Evolutionary conservation across 1,140 invertebrate species (phyloP).

Genomic region (Contarinia nasturtii): DNA sequence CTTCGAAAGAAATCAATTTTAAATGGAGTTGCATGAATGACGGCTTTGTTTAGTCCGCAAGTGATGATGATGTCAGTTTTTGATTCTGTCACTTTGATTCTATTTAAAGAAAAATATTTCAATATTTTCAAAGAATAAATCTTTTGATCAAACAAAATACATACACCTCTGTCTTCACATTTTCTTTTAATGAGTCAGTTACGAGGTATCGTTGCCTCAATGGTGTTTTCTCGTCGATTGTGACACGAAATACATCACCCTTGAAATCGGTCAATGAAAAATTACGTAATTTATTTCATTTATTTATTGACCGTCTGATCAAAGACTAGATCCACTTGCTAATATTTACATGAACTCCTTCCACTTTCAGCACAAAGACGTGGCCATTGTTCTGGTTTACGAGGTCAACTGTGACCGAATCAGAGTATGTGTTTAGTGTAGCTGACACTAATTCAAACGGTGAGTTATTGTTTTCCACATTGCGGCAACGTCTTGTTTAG

Average conservation of each 20-base stretch:
- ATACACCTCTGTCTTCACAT: constrained; percentile 48
- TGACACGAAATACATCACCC: constrained; percentile 60
- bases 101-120: background rate
- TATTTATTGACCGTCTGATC: too few relatives aligned
- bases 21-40: constrained; percentile 58
- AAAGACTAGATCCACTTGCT: too few relatives aligned
- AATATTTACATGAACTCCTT: constrained; percentile 35
- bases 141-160: constrained; percentile 7
- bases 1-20: constrained; percentile 63
- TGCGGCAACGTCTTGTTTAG: constrained; percentile 50
- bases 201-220: constrained; percentile 63
- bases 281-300: too few relatives aligned
- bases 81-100: constrained; percentile 13
- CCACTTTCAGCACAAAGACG: constrained; percentile 41
- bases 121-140: too few relatives aligned
- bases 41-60: constrained; percentile 44
- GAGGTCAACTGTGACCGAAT: constrained; percentile 45
- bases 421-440: constrained; percentile 42
- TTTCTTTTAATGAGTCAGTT: constrained; percentile 49
- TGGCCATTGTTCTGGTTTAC: constrained; percentile 47
- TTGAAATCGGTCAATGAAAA: background rate
- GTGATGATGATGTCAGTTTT: constrained; percentile 25
- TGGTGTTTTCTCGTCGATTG: constrained; percentile 68
- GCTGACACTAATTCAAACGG: constrained; percentile 55
- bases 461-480: constrained; percentile 47